Percentiles rank a stretch among this genome's conserved stretches.
These are phyloP conservation scores for Calameuta idolon DNA, from an alignment of 2,888 invertebrate species.

Conservation along the genomic window DNA sequence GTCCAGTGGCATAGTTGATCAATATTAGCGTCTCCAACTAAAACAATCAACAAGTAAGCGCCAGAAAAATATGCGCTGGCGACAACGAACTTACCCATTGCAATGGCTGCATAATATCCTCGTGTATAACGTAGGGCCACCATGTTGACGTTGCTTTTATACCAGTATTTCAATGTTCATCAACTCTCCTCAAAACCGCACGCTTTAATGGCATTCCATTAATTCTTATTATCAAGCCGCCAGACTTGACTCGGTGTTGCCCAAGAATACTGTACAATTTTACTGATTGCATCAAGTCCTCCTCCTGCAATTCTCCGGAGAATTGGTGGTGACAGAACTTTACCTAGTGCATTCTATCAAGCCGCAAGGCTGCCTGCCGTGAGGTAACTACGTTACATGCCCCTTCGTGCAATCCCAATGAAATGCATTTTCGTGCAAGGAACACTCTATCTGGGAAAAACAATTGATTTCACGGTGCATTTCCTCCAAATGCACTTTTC, in stretches of 20 bases:
- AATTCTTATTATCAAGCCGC: slow-evolving; percentile 31
- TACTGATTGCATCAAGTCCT: slow-evolving; percentile 10
- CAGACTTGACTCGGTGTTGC: slow-evolving; percentile 17
- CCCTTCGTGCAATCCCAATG: background rate
- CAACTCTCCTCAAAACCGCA: slow-evolving; percentile 37
- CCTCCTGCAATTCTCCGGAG: background rate
- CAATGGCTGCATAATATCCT: slow-evolving; percentile 51
- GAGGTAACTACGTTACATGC: background rate
- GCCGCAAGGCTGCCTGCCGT: background rate
- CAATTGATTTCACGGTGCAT: background rate
- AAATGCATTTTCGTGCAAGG: background rate
- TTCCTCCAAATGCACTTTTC: slow-evolving; percentile 19
- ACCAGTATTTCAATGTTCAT: slow-evolving; percentile 19
- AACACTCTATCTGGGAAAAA: background rate
- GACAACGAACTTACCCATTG: slow-evolving; percentile 50
- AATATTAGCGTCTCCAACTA: slow-evolving; percentile 42
- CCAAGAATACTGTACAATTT: slow-evolving; percentile 22
- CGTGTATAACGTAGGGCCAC: slow-evolving; percentile 33
- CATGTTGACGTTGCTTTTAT: slow-evolving; percentile 45
- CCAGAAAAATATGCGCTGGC: background rate
- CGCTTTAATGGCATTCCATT: slow-evolving; percentile 38
- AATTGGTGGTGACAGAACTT: slow-evolving; percentile 6
- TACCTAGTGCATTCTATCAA: background rate
- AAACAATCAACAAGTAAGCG: slow-evolving; percentile 12
- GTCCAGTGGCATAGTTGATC: slow-evolving; percentile 31